Evolutionary conservation across 2,113 vertebrate species (phyloP), one percentile per base, ranked within the genome.

Genomic region (Monarcha castaneiventris): DNA sequence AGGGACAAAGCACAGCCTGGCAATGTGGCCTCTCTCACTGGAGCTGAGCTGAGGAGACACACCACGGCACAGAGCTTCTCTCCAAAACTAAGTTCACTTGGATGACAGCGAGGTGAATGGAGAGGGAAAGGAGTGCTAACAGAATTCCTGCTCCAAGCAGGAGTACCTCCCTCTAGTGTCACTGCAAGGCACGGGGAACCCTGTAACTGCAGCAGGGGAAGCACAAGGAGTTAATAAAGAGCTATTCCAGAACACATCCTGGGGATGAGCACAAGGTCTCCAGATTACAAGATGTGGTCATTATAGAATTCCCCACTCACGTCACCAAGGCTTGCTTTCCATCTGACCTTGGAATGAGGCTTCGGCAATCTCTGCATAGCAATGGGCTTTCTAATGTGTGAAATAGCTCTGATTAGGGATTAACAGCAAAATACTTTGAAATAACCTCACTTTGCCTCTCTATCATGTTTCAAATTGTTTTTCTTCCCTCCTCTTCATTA

Each of bases 261-360:
- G 13, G 83, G 82, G 77, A 94, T 69, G 82, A 84, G 91, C 67
- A 95, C 96, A 94, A 81, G 94, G 89, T 93, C 95, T 93, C 84
- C 95, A 95, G 97, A 95, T 93, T 94, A 93, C 74, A 79, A 89
- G n/a, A 81, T 95, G 95, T 87, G 90, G 92, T 96, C 88, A 90
- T 67, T 81, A 84, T 1, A 96, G 95, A 97, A 95, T 95, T 96
- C 86, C 90, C 77, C 87, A 0, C 72, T 55, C 85, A 58, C 76
- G 73, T 96, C 94, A 95, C 48, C 94, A 72, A 67, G 76, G 88
- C 64, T 89, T 71, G 18, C 88, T 89, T 83, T 81, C 83, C 55
- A 29, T 90, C 87, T 92, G 96, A 86, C 94, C 94, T 96, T 96
- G 95, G 90, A 55, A 67, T 71, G 93, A 90, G 88, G 90, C 83